Percentiles rank a stretch among this genome's conserved stretches.
Evolutionary conservation across 2,888 invertebrate species (phyloP).

Genomic region (Drosophila flavopinicola): DNA sequence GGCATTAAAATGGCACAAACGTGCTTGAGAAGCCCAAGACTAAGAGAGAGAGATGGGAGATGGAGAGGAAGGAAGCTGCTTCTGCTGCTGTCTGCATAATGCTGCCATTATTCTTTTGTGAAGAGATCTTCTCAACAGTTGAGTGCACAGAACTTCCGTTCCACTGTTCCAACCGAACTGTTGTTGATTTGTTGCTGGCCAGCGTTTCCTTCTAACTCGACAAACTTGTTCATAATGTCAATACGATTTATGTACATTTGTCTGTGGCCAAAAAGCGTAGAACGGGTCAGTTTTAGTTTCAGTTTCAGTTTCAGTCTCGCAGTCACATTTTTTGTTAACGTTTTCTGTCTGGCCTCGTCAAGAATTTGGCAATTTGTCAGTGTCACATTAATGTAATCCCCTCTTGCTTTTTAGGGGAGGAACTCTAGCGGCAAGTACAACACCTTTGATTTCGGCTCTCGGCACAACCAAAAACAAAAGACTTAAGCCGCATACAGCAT

Average conservation of each 20-base stretch:
- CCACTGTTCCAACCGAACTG: slow-evolving; percentile 52
- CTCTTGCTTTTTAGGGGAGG: slow-evolving; percentile 12
- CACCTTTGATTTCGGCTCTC: slow-evolving; percentile 30
- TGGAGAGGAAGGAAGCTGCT: slow-evolving; percentile 6
- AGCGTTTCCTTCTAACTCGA: slow-evolving; percentile 57
- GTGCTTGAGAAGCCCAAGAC: too few species aligned
- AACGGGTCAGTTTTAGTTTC: slow-evolving; percentile 28
- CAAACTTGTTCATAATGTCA: slow-evolving; percentile 75
- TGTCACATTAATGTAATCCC: slow-evolving; percentile 63
- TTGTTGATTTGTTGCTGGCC: slow-evolving; percentile 15
- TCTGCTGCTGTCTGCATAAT: slow-evolving; percentile 30
- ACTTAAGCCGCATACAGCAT: slow-evolving; percentile 31
- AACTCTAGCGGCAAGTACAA: slow-evolving; percentile 28
- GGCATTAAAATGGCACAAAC: slow-evolving; percentile 59
- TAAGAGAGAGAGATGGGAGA: background rate
- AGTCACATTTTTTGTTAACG: slow-evolving; percentile 2
- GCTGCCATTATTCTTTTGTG: slow-evolving; percentile 62
- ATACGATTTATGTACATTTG: slow-evolving; percentile 77
- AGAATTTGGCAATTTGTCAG: slow-evolving; percentile 75
- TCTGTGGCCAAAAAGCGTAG: slow-evolving; percentile 15
- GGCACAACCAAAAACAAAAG: slow-evolving; percentile 48
- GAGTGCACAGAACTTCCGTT: slow-evolving; percentile 78
- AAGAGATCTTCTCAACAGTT: slow-evolving; percentile 68
- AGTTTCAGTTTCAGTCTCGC: slow-evolving; percentile 21
- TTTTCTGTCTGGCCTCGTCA: slow-evolving; percentile 57